A percentile compares a stretch with the other conserved stretches of the same genome.
Evolutionary conservation across 2,888 invertebrate species (phyloP).

Genomic region (Parasteatoda lunata): DNA sequence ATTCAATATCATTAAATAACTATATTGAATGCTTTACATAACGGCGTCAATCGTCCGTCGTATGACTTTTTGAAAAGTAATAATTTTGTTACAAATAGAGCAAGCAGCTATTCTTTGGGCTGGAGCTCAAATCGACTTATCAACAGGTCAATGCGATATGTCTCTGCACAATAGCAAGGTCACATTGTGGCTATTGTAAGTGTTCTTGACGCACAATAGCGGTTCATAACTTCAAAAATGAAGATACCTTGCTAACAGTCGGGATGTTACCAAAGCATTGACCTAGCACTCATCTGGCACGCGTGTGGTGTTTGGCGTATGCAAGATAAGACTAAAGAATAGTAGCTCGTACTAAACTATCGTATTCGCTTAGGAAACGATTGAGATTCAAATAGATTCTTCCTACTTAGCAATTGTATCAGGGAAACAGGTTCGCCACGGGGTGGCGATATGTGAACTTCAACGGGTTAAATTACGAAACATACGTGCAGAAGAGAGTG

Average conservation of each 20-base stretch:
- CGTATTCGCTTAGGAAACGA: conserved; percentile 54
- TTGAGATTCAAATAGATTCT: conserved; percentile 63
- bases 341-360: conserved; percentile 55
- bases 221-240: conserved; percentile 54
- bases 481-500: conserved; percentile 55
- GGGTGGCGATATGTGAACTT: conserved; percentile 65
- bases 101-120: conserved; percentile 41
- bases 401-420: conserved; percentile 61
- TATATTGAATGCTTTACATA: conserved; percentile 39
- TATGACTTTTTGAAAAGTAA: conserved; percentile 20
- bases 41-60: conserved; percentile 41
- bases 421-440: conserved; percentile 61
- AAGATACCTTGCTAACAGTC: conserved; percentile 52
- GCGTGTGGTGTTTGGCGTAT: conserved; percentile 45
- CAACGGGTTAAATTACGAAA: conserved; percentile 55
- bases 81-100: conserved; percentile 48
- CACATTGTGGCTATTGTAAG: conserved; percentile 55
- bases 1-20: conserved; percentile 19
- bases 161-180: conserved; percentile 65
- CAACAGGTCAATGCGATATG: conserved; percentile 59
- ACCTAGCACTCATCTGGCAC: conserved; percentile 55
- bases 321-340: conserved; percentile 32
- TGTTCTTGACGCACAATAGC: conserved; percentile 46
- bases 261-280: conserved; percentile 43
- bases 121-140: conserved; percentile 60